Evolutionary conservation across 2,888 invertebrate species (phyloP), one percentile per base, ranked within the genome.

Genomic region (Xestia c-nigrum): DNA sequence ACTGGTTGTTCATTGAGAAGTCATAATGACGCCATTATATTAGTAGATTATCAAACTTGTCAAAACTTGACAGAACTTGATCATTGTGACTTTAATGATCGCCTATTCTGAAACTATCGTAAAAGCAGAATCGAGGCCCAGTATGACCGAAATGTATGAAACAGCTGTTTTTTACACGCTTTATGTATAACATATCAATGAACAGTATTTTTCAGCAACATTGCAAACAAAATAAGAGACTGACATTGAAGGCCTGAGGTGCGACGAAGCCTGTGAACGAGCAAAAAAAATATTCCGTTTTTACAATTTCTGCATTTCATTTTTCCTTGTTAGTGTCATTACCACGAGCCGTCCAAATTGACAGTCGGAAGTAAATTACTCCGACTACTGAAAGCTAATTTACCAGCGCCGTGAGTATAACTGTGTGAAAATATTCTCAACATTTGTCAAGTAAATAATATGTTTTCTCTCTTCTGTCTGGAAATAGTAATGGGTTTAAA

Each of bases 321-420:
- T 83, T 81, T 72, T 82, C 61, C 61, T 76, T 67, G 55, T 72
- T 52, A 38, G 12, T 84, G 76, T 84, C 81, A 69, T 76, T 76
- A 69, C 72, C 75, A 84, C 5, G 61, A 46, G 31, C 67, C 40
- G 61, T 69, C 59, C 19, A 68, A 78, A 70, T 84, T 80, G 85
- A 69, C 81, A 66, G 71, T 70, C 47, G 38, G 59, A 72, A 67
- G 57, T 43, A 74, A 81, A 81, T 77, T 71, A 84, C 59, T 50
- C 59, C 12, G 59, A 64, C 63, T 68, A 81, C 66, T 73, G 70
- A 67, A 57, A 52, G 64, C 70, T 77, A 68, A 84, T 83, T 83
- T 65, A 46, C 31, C 38, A 71, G 31, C 3, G 52, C 38, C 31
- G 14, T 47, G 7, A 57, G 19, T 52, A 63, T 70, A 72, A 70